Evolutionary conservation across 2,888 invertebrate genomes (phyloP).

Genomic region (Agrenia bidenticulata): DNA sequence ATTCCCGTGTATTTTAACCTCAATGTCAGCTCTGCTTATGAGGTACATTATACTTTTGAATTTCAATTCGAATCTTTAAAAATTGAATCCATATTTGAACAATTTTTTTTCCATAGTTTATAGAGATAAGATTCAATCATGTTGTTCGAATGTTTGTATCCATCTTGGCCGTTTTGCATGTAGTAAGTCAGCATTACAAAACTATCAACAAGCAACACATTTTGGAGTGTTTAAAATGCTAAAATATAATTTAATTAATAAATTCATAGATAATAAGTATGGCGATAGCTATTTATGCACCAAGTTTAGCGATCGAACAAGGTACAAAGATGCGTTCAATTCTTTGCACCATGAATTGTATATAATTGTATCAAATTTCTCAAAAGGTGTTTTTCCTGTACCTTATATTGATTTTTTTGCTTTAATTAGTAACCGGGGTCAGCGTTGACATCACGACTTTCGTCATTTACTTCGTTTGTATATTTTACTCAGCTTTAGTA

Average conservation of each 20-base stretch:
- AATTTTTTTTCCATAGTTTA: constrained; percentile 55
- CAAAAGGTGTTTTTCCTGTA: too few relatives aligned
- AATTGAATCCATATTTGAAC: too few relatives aligned
- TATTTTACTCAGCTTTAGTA: constrained; percentile 87
- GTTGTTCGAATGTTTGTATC: constrained; percentile 55
- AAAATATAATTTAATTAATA: too few relatives aligned
- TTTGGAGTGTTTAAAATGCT: too few relatives aligned
- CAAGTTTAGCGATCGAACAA: constrained; percentile 81
- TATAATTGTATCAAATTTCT: too few relatives aligned
- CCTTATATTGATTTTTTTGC: too few relatives aligned
- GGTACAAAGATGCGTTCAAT: constrained; percentile 58
- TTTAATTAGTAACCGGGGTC: constrained; percentile 78
- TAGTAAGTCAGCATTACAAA: constrained; percentile 54
- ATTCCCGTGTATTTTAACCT: constrained; percentile 58
- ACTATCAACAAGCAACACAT: too few relatives aligned
- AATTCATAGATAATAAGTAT: constrained; percentile 54
- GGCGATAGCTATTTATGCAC: constrained; percentile 84
- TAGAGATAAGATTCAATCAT: constrained; percentile 55
- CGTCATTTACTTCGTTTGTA: constrained; percentile 81
- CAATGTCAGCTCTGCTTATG: constrained; percentile 57
- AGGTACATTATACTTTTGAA: constrained; percentile 53
- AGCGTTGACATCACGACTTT: constrained; percentile 76
- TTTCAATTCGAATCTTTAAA: background rate
- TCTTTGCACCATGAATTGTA: too few relatives aligned
- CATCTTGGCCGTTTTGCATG: constrained; percentile 55